Percentiles rank a stretch among this genome's conserved stretches.
These are phyloP conservation scores for Hyperoplus lanceolatus DNA, from an alignment of 2,797 vertebrate genomes.

Conservation along the genomic window DNA sequence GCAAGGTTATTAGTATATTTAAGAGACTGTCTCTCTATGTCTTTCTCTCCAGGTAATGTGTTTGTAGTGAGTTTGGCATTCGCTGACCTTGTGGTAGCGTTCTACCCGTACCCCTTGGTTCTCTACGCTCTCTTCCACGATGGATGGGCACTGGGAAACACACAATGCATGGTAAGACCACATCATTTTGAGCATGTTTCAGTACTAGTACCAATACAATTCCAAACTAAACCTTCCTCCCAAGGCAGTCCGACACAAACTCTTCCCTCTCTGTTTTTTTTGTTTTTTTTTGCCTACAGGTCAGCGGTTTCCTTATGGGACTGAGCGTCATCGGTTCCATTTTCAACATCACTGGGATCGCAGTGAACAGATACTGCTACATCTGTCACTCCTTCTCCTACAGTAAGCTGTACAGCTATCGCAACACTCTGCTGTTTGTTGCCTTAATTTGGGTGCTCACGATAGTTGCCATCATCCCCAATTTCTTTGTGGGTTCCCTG, in stretches of 20 bases:
- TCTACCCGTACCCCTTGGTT: conserved; percentile 87
- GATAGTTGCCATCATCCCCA: conserved; percentile 86
- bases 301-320: conserved; percentile 90
- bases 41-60: conserved; percentile 81
- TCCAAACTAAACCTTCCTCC: not conserved
- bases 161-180: conserved; percentile 83
- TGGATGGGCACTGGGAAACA: conserved; percentile 86
- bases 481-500: conserved; percentile 88
- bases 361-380: conserved; percentile 90
- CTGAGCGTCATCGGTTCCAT: conserved; percentile 90
- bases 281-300: conserved; percentile 45
- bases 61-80: conserved; percentile 88
- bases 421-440: conserved; percentile 87
- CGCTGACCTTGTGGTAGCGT: conserved; percentile 87
- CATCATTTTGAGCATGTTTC: not conserved
- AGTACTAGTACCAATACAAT: not conserved
- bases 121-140: conserved; percentile 88
- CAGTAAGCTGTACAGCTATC: conserved; percentile 86
- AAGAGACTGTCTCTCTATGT: conserved; percentile 32
- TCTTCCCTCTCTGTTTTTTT: conserved; percentile 6
- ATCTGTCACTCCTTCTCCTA: conserved; percentile 90
- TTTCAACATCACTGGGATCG: conserved; percentile 90
- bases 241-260: conserved; percentile 15
- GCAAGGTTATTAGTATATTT: conserved; percentile 9
- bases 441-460: conserved; percentile 88